A percentile compares a stretch with the other conserved stretches of the same genome.
Conservation (phyloP, 2,888 invertebrate genomes). For the Elysia crispata region DNA sequence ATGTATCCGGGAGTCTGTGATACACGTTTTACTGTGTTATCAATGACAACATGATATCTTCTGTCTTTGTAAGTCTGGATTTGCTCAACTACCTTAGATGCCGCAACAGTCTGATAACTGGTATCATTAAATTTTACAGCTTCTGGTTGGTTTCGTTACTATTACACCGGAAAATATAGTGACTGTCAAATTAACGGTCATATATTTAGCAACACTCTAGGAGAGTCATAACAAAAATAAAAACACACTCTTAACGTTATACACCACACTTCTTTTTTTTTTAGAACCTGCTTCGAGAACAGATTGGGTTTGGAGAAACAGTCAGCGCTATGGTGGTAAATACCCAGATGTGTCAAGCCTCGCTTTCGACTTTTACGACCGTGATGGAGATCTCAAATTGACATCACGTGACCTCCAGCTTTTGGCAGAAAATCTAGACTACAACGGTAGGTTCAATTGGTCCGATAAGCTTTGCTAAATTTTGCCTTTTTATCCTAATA, state of each 20-base stretch:
- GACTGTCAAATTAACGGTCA: too few species aligned
- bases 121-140: too few species aligned
- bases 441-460: slow-evolving; percentile 27
- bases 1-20: too few species aligned
- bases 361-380: slow-evolving; percentile 43
- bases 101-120: too few species aligned
- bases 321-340: slow-evolving; percentile 30
- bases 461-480: too few species aligned
- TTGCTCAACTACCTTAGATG: too few species aligned
- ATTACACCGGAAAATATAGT: too few species aligned
- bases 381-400: slow-evolving; percentile 34
- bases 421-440: slow-evolving; percentile 24
- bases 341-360: slow-evolving; percentile 30
- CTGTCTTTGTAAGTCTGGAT: too few species aligned
- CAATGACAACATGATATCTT: too few species aligned
- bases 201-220: neutral
- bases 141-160: too few species aligned
- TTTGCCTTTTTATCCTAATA: too few species aligned
- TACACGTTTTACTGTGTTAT: too few species aligned
- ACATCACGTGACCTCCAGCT: slow-evolving; percentile 33
- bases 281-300: slow-evolving; percentile 16
- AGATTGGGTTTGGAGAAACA: slow-evolving; percentile 39
- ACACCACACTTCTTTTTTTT: neutral
- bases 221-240: neutral
- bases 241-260: neutral